Percentiles rank a stretch among this genome's conserved stretches.
These are phyloP conservation scores for Chymomyza caudatula DNA, from an alignment of 2,888 invertebrate species.

Conservation along the genomic window DNA sequence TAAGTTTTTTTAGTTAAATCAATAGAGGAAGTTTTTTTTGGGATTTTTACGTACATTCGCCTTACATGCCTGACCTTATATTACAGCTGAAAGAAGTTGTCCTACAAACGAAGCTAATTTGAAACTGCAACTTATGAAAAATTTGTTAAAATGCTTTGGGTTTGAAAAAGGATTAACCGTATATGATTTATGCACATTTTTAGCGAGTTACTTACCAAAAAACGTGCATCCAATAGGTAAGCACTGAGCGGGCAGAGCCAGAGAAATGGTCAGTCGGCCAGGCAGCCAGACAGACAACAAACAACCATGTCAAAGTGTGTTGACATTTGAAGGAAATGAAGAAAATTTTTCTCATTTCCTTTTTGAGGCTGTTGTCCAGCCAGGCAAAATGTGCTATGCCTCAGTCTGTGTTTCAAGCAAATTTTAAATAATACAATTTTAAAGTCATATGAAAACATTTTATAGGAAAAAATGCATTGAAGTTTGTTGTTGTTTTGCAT, in stretches of 20 bases:
- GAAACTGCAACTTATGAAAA: too few relatives aligned
- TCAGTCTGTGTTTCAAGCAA: slow-evolving; percentile 9
- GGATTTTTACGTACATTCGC: too few relatives aligned
- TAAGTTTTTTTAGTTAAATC: too few relatives aligned
- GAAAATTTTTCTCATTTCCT: slow-evolving; percentile 69
- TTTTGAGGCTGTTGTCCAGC: slow-evolving; percentile 29
- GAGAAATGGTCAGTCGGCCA: background rate
- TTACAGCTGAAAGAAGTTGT: too few relatives aligned
- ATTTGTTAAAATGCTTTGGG: too few relatives aligned
- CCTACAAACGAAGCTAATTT: too few relatives aligned
- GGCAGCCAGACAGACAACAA: background rate
- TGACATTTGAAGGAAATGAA: slow-evolving; percentile 60
- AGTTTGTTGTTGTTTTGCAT: slow-evolving; percentile 21
- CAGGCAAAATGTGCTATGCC: background rate
- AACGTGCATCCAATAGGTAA: background rate
- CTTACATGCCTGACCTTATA: too few relatives aligned
- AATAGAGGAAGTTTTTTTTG: too few relatives aligned
- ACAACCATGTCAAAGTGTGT: slow-evolving; percentile 41
- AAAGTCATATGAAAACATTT: background rate
- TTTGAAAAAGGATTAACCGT: too few relatives aligned
- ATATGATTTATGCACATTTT: background rate
- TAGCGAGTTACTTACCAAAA: background rate
- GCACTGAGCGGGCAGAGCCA: background rate
- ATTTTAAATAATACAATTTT: slow-evolving; percentile 9
- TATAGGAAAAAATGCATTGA: background rate